phyloP scores from a whole-genome alignment of 2,888 invertebrate genomes.

The Stegophylla sp. region DNA sequence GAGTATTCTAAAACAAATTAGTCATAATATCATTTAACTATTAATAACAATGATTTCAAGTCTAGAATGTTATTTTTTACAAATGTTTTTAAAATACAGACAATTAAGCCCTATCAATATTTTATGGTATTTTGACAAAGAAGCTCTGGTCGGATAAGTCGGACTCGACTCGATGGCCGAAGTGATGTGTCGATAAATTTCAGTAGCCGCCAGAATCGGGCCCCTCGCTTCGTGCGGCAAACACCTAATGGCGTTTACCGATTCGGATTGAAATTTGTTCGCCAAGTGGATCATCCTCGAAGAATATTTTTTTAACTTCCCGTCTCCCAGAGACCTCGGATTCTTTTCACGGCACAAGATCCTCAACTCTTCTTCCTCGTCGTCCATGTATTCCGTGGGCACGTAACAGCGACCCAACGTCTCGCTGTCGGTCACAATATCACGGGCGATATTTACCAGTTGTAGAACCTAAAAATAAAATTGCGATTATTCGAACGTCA shows the following conservation, averaged over 20 bases:
- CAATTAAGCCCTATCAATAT: slow-evolving; percentile 24
- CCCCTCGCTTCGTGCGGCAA: slow-evolving; percentile 36
- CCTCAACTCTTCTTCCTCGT: slow-evolving; percentile 33
- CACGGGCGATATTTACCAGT: slow-evolving; percentile 44
- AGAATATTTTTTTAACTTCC: slow-evolving; percentile 30
- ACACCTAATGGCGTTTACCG: slow-evolving; percentile 20
- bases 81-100: slow-evolving; percentile 30
- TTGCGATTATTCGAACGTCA: too few relatives aligned
- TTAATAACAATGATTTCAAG: too few relatives aligned
- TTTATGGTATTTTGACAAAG: slow-evolving; percentile 14
- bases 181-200: not conserved
- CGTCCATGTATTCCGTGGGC: slow-evolving; percentile 46
- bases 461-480: slow-evolving; percentile 39
- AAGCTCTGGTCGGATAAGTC: slow-evolving; percentile 28
- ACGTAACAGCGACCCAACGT: slow-evolving; percentile 43
- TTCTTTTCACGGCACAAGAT: slow-evolving; percentile 33
- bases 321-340: slow-evolving; percentile 34
- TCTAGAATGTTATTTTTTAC: too few relatives aligned
- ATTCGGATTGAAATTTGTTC: slow-evolving; percentile 12
- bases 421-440: slow-evolving; percentile 32
- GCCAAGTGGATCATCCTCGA: slow-evolving; percentile 25
- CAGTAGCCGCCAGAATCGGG: slow-evolving; percentile 34
- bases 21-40: too few relatives aligned
- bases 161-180: slow-evolving; percentile 1
- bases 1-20: too few relatives aligned